Percentiles rank a stretch among this genome's conserved stretches.
These are phyloP conservation scores for Prietella phreatophila DNA, from an alignment of 2,113 vertebrate genomes.

Conservation along the genomic window DNA sequence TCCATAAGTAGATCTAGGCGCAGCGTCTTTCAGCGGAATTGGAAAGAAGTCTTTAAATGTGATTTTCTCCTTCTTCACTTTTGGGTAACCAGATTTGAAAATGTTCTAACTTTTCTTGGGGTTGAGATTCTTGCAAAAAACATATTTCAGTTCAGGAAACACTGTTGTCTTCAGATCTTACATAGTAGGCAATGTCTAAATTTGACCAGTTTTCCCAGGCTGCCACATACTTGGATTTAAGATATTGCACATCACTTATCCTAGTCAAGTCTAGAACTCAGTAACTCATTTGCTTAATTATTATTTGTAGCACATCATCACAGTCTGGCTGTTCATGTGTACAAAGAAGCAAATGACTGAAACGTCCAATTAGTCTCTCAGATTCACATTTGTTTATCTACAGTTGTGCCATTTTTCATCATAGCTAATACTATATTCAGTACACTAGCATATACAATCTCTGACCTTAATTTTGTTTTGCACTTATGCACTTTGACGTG, in stretches of 20 bases:
- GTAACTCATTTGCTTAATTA: background rate
- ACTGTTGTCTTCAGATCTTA: background rate
- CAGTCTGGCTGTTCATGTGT: background rate
- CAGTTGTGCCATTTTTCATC: background rate
- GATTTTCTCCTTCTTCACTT: background rate
- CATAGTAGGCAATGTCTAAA: background rate
- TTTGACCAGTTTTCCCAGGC: too few relatives aligned
- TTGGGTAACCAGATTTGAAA: background rate
- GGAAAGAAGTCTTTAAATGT: background rate
- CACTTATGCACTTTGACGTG: background rate
- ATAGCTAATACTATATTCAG: background rate
- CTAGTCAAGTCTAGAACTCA: background rate
- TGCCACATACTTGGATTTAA: background rate
- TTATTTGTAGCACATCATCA: background rate
- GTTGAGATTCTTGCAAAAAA: background rate
- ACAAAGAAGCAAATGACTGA: background rate
- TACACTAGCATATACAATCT: background rate
- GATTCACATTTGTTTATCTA: background rate
- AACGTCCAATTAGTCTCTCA: background rate
- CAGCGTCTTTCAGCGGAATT: background rate
- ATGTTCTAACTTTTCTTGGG: background rate
- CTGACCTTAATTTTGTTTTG: background rate
- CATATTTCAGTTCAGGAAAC: background rate
- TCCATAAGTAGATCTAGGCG: background rate
- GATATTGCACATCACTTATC: background rate